phyloP scores from a whole-genome alignment of 2,113 vertebrate genomes.

The Arvicanthis niloticus region DNA sequence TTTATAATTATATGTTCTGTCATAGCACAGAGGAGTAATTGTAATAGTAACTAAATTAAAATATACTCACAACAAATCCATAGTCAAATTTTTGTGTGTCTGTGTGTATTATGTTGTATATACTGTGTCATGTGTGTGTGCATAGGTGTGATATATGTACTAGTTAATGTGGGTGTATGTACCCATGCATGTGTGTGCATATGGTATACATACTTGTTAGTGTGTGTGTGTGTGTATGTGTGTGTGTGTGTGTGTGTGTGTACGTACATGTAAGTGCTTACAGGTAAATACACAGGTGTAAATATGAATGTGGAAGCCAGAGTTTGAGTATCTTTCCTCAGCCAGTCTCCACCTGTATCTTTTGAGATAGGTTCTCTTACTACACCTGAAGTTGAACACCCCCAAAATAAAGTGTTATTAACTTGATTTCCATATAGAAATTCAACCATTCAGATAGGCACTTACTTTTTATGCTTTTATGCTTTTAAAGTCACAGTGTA shows the following conservation, averaged over 20 bases:
- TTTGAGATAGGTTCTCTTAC: neutral
- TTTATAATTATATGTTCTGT: neutral
- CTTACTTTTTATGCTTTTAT: neutral
- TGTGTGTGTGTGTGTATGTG: too few species aligned
- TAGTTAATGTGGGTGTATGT: neutral
- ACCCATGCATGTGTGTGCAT: neutral
- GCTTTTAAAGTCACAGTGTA: neutral
- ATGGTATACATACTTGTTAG: neutral
- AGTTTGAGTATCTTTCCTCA: neutral
- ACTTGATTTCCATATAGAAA: neutral
- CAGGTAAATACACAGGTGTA: too few species aligned
- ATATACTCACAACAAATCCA: neutral
- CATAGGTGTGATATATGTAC: neutral
- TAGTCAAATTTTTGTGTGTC: neutral
- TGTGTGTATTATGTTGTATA: neutral
- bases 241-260: neutral
- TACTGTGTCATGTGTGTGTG: neutral
- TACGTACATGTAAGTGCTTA: too few species aligned
- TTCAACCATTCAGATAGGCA: neutral
- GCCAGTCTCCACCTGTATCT: too few species aligned
- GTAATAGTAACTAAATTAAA: constrained; percentile 34
- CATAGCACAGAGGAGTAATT: neutral
- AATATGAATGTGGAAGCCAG: neutral
- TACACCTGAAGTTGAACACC: neutral
- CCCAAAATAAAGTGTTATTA: neutral